Percentiles rank a stretch among this genome's conserved stretches.
These are phyloP conservation scores for Python bivittatus DNA, from an alignment of 2,113 vertebrate genomes.

Conservation along the genomic window DNA sequence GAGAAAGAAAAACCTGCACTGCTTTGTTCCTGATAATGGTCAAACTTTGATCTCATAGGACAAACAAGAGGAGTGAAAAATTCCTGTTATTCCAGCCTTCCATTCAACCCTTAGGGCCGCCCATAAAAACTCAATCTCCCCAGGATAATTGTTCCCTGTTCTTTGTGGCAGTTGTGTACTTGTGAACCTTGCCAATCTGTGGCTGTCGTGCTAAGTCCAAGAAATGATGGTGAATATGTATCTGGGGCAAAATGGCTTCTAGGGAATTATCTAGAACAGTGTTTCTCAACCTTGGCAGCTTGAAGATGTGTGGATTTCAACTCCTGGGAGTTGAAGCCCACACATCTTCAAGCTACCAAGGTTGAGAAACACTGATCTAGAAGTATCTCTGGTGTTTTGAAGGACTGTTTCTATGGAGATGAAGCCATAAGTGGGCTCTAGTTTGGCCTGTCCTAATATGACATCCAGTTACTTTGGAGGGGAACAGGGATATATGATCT, in stretches of 20 bases:
- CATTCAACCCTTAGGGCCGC: background rate
- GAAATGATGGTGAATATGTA: background rate
- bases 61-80: background rate
- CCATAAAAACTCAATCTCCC: background rate
- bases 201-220: background rate
- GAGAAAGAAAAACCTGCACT: background rate
- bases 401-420: background rate
- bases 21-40: background rate
- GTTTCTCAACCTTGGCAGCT: no score
- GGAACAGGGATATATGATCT: background rate
- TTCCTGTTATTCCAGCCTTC: background rate
- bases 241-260: background rate
- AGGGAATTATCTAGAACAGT: no score
- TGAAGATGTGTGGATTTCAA: no score
- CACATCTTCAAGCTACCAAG: no score
- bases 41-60: background rate
- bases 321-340: no score
- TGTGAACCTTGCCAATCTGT: background rate
- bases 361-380: no score
- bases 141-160: background rate
- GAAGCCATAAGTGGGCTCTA: background rate
- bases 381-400: background rate
- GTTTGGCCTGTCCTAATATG: background rate
- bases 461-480: background rate
- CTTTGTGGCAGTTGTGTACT: background rate